Base-by-base conservation (phyloP, 1,140 invertebrate species). In the Halictus rubicundus region DNA sequence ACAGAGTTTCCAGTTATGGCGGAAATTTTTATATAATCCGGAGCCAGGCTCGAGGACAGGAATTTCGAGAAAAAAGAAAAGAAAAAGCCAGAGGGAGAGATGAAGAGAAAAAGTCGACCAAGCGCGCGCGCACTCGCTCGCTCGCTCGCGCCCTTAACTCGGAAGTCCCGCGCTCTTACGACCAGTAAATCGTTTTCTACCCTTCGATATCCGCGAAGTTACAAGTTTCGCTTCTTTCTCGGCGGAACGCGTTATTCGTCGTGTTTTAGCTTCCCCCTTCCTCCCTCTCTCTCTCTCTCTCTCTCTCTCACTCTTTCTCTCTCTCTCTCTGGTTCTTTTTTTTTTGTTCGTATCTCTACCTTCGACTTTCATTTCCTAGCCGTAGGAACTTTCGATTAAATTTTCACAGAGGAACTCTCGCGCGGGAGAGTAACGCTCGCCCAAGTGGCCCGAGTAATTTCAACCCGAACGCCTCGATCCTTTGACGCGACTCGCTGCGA, bases 1-100 rank as follows among this genome's bases (percentile, higher is more conserved):
- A 54, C 59, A 27, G 64, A 85, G 60, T 86, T 86, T 78, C 61
- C 75, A 74, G 84, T 86, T 85, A 86, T 79, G 83, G 69, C 69
- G 83, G 79, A 82, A 85, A 84, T 78, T 82, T 86, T 84, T 75
- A 85, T 81, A 78, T 81, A 74, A 84, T 78, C 69, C 66, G 42
- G 59, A 27, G 60, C 25, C 70, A 4, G 27, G 78, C 72, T 84
- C 54, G 60, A 46, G 39, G 82, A 81, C 52, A 61, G 74, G 49
- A 81, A 85, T 85, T 75, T 84, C 37, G 54, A 84, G 80, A 85
- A 84, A 85, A n/a, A n/a, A n/a, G 21, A n/a, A 57, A 57, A 57
- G 7, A 57, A 9, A n/a, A 72, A 63, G 10, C 0, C 0, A 42
- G 39, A 39, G 42, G 9, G 42, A 42, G 42, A 14, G 10, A 46